Evolutionary conservation across 2,888 invertebrate genomes (phyloP).

Genomic region (Tetrapedia diversipes): DNA sequence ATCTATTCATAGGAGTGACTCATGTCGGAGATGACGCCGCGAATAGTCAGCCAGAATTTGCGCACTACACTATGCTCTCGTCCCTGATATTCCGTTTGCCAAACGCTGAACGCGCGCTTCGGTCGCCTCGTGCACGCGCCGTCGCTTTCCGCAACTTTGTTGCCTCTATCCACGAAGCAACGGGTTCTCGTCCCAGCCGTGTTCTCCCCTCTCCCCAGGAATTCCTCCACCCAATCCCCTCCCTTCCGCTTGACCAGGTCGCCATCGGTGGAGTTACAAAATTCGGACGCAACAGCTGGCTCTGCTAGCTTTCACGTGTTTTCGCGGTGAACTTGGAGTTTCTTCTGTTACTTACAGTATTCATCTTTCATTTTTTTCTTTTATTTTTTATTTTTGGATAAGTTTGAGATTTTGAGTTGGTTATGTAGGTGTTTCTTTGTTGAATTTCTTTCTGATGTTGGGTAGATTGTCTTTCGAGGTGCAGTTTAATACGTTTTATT

Average conservation of each 20-base stretch:
- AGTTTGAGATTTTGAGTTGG: neutral
- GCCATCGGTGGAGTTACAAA: constrained; percentile 17
- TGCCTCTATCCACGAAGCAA: neutral
- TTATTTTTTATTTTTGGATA: neutral
- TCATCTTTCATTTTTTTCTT: neutral
- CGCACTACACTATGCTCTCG: constrained; percentile 73
- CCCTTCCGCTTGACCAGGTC: neutral
- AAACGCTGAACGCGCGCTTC: constrained; percentile 36
- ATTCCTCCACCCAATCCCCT: too few species aligned
- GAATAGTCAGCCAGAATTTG: constrained; percentile 79
- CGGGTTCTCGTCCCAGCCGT: neutral
- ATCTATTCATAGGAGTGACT: constrained; percentile 79
- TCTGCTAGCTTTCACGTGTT: constrained; percentile 12
- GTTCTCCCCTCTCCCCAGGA: neutral
- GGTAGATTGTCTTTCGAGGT: too few species aligned
- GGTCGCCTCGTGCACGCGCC: neutral
- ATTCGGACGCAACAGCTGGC: constrained; percentile 23
- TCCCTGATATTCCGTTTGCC: constrained; percentile 59
- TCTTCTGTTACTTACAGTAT: neutral
- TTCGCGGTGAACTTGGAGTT: neutral
- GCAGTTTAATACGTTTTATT: too few species aligned
- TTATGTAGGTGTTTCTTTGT: neutral
- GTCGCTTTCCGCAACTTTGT: neutral
- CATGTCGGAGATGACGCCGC: constrained; percentile 77
- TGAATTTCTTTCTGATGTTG: too few species aligned